Evolutionary conservation across 2,797 vertebrate species (phyloP), one percentile per base, ranked within the genome.

Genomic region (Xiphorhynchus erythropygius): DNA sequence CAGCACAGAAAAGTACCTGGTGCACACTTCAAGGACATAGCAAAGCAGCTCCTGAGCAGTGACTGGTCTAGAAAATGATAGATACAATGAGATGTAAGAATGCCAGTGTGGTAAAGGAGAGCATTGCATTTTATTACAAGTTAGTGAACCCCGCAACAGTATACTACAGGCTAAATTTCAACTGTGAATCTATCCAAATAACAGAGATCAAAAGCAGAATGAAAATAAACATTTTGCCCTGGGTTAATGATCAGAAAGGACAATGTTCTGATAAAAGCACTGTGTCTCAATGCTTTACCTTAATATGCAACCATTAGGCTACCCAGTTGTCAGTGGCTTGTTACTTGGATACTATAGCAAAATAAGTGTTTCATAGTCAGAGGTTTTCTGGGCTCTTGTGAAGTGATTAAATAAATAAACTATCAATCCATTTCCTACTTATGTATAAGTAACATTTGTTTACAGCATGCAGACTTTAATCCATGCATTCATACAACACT

Each of bases 341-440:
- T 86, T 92, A 69, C n/a, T 59, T 79, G 57, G 30, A 85, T 84
- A 90, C 23, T 59, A 55, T 7, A 84, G 50, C 37, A 92, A 89
- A 78, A 87, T 56, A 78, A 82, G 39, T 63, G 24, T 73, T 93
- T 79, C 39, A 41, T 82, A 92, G 87, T 76, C 42, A 46, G 46
- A 87, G 25, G 6, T 25, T 85, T 87, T 57, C 57, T 74, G 23
- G n/a, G 25, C 11, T 63, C 53, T 35, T 42, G 41, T 41, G 47
- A 21, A 76, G 60, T 62, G 28, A 68, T 32, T 47, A 52, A 78
- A 94, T 76, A 92, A 84, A 89, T 91, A 75, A 87, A 86, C 32
- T 52, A 85, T 46, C 35, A 87, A 55, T 73, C 59, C 76, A 39
- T 85, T 93, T 47, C 57, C 50, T 92, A 46, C 47, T 67, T 63